Base-by-base conservation (phyloP, 2,888 invertebrate genomes). In the Dinocampus coccinellae region DNA sequence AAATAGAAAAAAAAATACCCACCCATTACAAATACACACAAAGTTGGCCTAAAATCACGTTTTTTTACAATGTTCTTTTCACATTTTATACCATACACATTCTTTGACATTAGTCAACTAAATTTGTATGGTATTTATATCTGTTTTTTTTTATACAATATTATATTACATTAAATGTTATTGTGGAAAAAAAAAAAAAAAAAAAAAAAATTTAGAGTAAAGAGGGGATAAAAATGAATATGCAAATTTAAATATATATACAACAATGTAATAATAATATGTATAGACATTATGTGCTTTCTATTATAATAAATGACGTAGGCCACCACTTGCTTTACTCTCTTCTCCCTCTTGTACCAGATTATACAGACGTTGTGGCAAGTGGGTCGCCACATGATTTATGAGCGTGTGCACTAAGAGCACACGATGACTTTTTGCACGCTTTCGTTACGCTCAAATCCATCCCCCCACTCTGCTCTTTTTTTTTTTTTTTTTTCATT, bases 341-440 rank as follows among this genome's bases (percentile, higher is more conserved):
- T 7, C 29, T 33, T 58, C 16, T 33, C 58, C 29, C 33, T 29
- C 58, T 33, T 58, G 58, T 33, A 58, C 33, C 16, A 58, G 16
- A 58, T 47, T 47, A 20, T 47, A 47, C 47, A 16, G 16, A 9
- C 47, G 16, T 9, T 52, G 55, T 55, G 29, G 34, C 42, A 69
- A 69, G 62, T 69, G 69, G 69, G 69, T 69, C 69, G 69, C 39
- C 58, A 33, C 24, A 69, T 69, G 69, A 69, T 69, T 69, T 69
- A 69, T 69, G 29, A 63, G 34, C 24, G 20, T 34, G 34, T 47
- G 47, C 47, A 47, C n/a, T 7, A 47, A 47, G 16, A 16, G 47
- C 47, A 47, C 52, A 53, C 65, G 55, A 65, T 65, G 52, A 52
- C 52, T 65, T 65, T 65, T 65, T 65, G 53, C 65, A 65, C 53